Conservation (phyloP, 2,888 invertebrate genomes). For the Drosophila fungiperda region DNA sequence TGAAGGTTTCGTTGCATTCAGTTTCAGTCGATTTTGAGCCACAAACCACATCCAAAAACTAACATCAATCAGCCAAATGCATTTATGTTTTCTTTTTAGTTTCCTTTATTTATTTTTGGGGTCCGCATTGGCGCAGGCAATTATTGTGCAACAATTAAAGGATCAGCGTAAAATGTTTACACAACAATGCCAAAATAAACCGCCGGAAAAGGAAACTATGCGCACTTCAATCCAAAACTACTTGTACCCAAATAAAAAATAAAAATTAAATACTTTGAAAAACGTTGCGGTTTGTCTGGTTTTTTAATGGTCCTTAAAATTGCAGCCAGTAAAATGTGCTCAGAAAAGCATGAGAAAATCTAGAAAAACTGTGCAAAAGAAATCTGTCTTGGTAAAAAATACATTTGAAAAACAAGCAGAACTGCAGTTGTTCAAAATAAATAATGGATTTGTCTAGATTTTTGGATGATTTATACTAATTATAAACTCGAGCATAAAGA, state of each 20-base stretch:
- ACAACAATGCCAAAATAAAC: constrained; percentile 76
- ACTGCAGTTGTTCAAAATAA: not conserved
- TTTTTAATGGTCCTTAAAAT: constrained; percentile 31
- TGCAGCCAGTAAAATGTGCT: constrained; percentile 26
- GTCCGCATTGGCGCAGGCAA: constrained; percentile 35
- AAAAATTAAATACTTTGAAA: constrained; percentile 8
- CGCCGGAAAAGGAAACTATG: constrained; percentile 80
- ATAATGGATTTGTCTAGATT: not conserved
- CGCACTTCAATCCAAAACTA: constrained; percentile 45
- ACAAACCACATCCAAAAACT: constrained; percentile 17
- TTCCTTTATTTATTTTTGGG: constrained; percentile 9
- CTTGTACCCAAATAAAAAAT: constrained; percentile 7
- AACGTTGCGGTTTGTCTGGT: constrained; percentile 54
- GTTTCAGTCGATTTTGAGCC: constrained; percentile 2
- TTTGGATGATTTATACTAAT: not conserved
- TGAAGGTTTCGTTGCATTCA: constrained; percentile 18
- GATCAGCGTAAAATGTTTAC: constrained; percentile 80
- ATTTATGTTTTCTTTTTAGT: constrained; percentile 7
- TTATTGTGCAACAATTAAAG: constrained; percentile 76
- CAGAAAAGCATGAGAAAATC: constrained; percentile 67
- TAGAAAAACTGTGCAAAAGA: not conserved
- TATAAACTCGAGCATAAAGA: not conserved
- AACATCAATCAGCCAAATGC: constrained; percentile 49
- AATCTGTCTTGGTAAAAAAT: constrained; percentile 21
- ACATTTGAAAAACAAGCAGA: constrained; percentile 8